phyloP scores from a whole-genome alignment of 2,113 vertebrate species.

The Heptranchias perlo region DNA sequence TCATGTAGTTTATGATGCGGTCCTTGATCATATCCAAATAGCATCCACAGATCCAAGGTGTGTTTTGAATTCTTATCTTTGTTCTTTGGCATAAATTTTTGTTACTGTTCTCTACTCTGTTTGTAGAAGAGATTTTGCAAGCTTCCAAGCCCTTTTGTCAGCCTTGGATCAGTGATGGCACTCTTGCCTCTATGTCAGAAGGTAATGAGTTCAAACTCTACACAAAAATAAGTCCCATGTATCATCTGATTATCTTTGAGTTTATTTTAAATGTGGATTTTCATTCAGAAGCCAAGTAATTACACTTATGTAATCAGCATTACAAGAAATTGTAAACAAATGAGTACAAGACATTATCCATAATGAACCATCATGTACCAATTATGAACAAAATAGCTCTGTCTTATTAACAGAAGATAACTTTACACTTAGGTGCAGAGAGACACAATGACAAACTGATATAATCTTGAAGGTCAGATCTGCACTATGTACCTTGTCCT shows the following conservation, averaged over 20 bases:
- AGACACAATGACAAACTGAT: not conserved
- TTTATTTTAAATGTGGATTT: not conserved
- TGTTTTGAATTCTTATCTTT: not conserved
- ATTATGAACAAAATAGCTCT: not conserved
- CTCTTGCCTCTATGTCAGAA: not conserved
- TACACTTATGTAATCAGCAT: not conserved
- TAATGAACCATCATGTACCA: not conserved
- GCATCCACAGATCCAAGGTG: not conserved
- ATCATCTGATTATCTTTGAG: not conserved
- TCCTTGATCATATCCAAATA: not conserved
- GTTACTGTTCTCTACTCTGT: not conserved
- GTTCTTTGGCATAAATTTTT: not conserved
- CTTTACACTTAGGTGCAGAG: not conserved
- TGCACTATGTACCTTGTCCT: not conserved
- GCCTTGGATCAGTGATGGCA: not conserved
- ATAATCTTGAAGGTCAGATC: not conserved
- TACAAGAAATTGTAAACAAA: constrained; percentile 7
- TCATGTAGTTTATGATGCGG: not conserved
- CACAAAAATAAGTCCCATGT: not conserved
- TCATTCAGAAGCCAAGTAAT: not conserved
- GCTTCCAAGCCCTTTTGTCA: not conserved
- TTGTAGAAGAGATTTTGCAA: not conserved
- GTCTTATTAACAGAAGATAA: not conserved
- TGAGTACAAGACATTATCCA: not conserved
- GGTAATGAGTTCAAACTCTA: not conserved